Evolutionary conservation across 2,888 invertebrate genomes (phyloP), one percentile per base, ranked within the genome.

Genomic region (Polydesmus complanatus): DNA sequence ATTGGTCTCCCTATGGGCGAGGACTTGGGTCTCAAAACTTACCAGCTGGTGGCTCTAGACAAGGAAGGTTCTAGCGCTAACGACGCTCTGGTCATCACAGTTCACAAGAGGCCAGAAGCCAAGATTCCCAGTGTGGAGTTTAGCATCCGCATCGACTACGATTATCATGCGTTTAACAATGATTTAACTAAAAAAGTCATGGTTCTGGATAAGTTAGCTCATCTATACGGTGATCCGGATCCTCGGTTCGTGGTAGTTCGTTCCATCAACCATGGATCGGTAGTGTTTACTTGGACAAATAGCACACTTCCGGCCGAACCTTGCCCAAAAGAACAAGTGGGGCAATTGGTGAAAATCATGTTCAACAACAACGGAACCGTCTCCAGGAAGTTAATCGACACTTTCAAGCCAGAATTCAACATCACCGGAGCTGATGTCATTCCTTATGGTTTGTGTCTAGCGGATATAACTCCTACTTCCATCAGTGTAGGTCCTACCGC

Each of bases 61-160:
- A 82, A 81, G 11, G 83, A 82, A 65, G 84, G 85, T 52, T 77
- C 84, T 66, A 83, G 81, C 26, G 89, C 86, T 0, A 83, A 83
- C 62, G 92, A 93, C 74, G 87, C 85, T 61, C 75, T 86, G 18
- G 83, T 85, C 62, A 87, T 89, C 1, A 83, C 83, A 61, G 88
- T 88, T 0, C 80, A 80, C 64, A 79, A 80, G 61, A 80, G 83
- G 0, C 80, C 81, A 0, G 69, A 61, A 61, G 63, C 56, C 60
- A 69, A 56, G 27, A 57, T 26, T 62, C 88, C 84, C 61, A 85
- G 82, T 22, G 83, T 88, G 0, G 86, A 88, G 71, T 89, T 91
- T 74, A 85, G 84, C 65, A 85, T 90, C 79, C 85, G 83, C 0
- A 75, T 92, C 70, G 84, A 84, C 66, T 80, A 82, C 54, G 68